Evolutionary conservation across 53 echinoderm and acorn worm species (phyloP).

Genomic region (Echinometra lucunter): DNA sequence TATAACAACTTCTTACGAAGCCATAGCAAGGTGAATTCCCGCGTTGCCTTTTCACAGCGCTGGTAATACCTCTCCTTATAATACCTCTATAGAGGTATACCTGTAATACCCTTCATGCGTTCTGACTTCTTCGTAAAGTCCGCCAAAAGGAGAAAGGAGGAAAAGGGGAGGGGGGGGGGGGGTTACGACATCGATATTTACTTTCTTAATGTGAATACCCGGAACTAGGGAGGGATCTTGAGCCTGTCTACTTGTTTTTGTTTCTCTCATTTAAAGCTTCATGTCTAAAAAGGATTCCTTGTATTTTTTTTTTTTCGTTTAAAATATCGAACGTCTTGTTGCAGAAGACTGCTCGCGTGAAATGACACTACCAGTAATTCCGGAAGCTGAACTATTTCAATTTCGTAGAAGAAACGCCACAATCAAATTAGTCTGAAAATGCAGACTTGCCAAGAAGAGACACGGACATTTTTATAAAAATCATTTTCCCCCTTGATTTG

Average conservation of each 20-base stretch:
- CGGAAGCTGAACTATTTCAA: background rate
- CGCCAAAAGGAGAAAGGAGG: background rate
- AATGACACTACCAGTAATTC: background rate
- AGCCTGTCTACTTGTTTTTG: background rate
- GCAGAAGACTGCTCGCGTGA: background rate
- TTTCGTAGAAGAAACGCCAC: background rate
- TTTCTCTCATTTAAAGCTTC: too few relatives aligned
- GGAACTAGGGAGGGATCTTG: background rate
- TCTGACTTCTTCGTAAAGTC: slow-evolving; percentile 41
- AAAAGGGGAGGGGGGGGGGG: too few relatives aligned
- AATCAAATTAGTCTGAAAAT: background rate
- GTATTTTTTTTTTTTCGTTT: background rate
- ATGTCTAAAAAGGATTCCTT: too few relatives aligned
- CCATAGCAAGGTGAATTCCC: slow-evolving; percentile 58
- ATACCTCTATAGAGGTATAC: slow-evolving; percentile 3
- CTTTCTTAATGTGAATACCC: background rate
- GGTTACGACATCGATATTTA: background rate
- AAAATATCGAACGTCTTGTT: background rate
- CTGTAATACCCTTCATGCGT: slow-evolving; percentile 11
- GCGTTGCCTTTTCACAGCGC: slow-evolving; percentile 61
- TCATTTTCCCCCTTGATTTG: background rate
- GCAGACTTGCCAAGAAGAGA: background rate
- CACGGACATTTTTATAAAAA: too few relatives aligned
- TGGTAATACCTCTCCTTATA: slow-evolving; percentile 22
- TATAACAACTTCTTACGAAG: slow-evolving; percentile 71